A percentile compares a stretch with the other conserved stretches of the same genome.
Evolutionary conservation across 2,888 invertebrate genomes (phyloP).

Genomic region (Pseudococcus viburni): DNA sequence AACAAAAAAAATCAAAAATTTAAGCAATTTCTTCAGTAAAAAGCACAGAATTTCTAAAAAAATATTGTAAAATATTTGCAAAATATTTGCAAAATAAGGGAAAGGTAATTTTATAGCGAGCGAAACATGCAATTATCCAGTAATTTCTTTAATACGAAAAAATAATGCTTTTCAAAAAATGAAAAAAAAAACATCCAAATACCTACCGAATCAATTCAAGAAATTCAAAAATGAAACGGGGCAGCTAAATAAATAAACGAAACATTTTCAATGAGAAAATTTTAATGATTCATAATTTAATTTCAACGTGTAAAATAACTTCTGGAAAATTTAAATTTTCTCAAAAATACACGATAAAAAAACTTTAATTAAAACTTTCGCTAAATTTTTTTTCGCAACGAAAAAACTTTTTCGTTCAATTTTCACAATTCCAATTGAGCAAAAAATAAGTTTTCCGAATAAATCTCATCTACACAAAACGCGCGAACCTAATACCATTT

Average conservation of each 20-base stretch:
- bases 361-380: conserved; percentile 54
- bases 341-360: conserved; percentile 22
- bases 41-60: too few species aligned
- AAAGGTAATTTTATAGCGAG: too few species aligned
- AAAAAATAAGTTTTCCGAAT: conserved; percentile 50
- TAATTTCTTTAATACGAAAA: too few species aligned
- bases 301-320: conserved; percentile 9
- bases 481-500: conserved; percentile 15
- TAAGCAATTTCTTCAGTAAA: too few species aligned
- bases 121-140: too few species aligned
- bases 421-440: conserved; percentile 53
- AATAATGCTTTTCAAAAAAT: background rate
- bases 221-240: background rate
- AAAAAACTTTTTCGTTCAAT: conserved; percentile 53
- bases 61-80: too few species aligned
- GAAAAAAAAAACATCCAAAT: background rate
- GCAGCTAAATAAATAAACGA: background rate
- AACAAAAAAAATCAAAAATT: too few species aligned
- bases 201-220: background rate
- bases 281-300: background rate
- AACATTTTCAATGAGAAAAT: conserved; percentile 19
- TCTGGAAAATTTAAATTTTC: conserved; percentile 5
- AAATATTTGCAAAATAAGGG: too few species aligned
- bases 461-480: conserved; percentile 42
- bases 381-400: background rate